Evolutionary conservation across 2,888 invertebrate species (phyloP).

Genomic region (Acleris holmiana): DNA sequence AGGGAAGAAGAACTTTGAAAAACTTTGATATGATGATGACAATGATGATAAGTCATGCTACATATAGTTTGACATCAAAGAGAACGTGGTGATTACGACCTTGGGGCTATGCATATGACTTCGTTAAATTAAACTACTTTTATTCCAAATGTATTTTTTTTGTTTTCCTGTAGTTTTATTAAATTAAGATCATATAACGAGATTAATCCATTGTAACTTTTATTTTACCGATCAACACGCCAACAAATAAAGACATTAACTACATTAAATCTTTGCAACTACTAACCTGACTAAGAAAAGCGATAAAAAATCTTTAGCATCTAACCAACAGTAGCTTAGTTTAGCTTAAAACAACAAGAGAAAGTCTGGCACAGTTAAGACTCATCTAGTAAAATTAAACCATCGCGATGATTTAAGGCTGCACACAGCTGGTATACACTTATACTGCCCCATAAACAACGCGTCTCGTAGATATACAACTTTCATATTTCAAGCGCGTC

Average conservation of each 20-base stretch:
- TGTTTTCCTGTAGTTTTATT: too few relatives aligned
- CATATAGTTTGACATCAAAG: too few relatives aligned
- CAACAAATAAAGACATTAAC: not conserved
- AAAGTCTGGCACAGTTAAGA: slow-evolving; percentile 25
- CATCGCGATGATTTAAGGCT: slow-evolving; percentile 68
- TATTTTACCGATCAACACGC: too few relatives aligned
- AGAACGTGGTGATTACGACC: too few relatives aligned
- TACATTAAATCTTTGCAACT: not conserved
- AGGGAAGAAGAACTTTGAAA: too few relatives aligned
- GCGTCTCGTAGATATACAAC: slow-evolving; percentile 55
- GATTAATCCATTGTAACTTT: too few relatives aligned
- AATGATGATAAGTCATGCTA: too few relatives aligned
- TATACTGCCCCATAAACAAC: slow-evolving; percentile 58
- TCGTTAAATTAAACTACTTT: too few relatives aligned
- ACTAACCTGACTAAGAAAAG: not conserved
- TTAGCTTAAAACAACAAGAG: slow-evolving; percentile 20
- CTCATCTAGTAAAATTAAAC: slow-evolving; percentile 47
- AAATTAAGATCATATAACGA: too few relatives aligned
- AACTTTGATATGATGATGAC: too few relatives aligned
- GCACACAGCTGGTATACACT: slow-evolving; percentile 60
- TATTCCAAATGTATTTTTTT: too few relatives aligned
- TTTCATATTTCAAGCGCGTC: slow-evolving; percentile 79
- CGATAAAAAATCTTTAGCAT: slow-evolving; percentile 7
- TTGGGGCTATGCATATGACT: too few relatives aligned
- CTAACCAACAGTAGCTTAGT: slow-evolving; percentile 8